Evolutionary conservation across 2,888 invertebrate genomes (phyloP).

Genomic region (Campopleginae sp.): DNA sequence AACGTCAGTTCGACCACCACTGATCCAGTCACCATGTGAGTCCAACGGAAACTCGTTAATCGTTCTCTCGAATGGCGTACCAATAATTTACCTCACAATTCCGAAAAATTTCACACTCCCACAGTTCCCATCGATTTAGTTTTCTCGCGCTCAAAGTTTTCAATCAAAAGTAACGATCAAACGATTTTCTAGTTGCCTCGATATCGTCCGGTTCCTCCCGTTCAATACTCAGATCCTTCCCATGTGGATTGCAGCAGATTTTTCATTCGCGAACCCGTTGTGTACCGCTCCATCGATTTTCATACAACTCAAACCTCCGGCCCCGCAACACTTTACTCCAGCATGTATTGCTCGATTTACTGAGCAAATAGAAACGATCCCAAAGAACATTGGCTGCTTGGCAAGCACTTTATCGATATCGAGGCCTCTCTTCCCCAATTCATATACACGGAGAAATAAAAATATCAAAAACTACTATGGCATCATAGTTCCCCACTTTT

Average conservation of each 20-base stretch:
- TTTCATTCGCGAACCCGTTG: not conserved
- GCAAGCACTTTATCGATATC: slow-evolving; percentile 11
- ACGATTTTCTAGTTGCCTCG: not conserved
- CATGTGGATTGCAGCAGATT: not conserved
- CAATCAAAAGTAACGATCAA: not conserved
- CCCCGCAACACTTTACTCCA: not conserved
- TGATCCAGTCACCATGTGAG: slow-evolving; percentile 78
- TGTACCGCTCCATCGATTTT: not conserved
- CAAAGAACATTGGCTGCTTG: not conserved
- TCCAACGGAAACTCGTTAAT: slow-evolving; percentile 22
- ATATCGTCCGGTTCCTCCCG: not conserved
- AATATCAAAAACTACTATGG: too few relatives aligned
- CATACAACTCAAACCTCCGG: not conserved
- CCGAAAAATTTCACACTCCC: not conserved
- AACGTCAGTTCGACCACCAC: slow-evolving; percentile 78
- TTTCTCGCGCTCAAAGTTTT: not conserved
- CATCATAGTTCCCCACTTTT: too few relatives aligned
- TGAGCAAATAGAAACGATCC: not conserved
- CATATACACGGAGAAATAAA: too few relatives aligned
- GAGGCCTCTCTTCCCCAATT: not conserved
- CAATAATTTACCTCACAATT: not conserved
- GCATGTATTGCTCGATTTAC: slow-evolving; percentile 7
- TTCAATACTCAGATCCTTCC: not conserved
- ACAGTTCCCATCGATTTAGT: too few relatives aligned
- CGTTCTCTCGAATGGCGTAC: not conserved